phyloP scores from a whole-genome alignment of 2,113 vertebrate genomes.

The Mobula hypostoma region DNA sequence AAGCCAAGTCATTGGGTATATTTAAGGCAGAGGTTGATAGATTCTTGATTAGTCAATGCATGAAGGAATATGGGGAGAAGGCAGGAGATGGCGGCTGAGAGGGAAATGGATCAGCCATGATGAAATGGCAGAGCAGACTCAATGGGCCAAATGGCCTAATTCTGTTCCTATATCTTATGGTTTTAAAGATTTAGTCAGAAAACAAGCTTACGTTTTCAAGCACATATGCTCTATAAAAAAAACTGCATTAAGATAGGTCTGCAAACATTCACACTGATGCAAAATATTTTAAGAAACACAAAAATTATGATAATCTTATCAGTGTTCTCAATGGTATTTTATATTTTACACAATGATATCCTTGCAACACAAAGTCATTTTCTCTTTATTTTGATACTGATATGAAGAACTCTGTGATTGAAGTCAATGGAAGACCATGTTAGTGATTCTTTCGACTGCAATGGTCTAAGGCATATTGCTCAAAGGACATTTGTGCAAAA shows the following conservation, averaged over 20 bases:
- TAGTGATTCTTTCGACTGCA: slow-evolving; percentile 10
- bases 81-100: too few species aligned
- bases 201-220: too few species aligned
- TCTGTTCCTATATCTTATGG: too few species aligned
- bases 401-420: neutral
- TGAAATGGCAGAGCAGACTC: too few species aligned
- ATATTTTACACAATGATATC: neutral
- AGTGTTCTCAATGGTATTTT: neutral
- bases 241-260: neutral
- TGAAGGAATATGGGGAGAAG: too few species aligned
- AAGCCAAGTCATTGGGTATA: too few species aligned
- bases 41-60: too few species aligned
- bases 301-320: neutral
- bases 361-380: neutral
- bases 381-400: neutral
- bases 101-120: too few species aligned
- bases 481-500: neutral
- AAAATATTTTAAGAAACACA: neutral
- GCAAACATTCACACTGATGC: neutral
- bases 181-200: neutral
- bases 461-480: neutral
- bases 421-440: neutral
- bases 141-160: too few species aligned
- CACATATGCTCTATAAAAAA: neutral
- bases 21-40: too few species aligned